These are phyloP conservation scores for Ptychadena robeensis DNA, from an alignment of 2,797 vertebrate species.

Conservation along the genomic window DNA sequence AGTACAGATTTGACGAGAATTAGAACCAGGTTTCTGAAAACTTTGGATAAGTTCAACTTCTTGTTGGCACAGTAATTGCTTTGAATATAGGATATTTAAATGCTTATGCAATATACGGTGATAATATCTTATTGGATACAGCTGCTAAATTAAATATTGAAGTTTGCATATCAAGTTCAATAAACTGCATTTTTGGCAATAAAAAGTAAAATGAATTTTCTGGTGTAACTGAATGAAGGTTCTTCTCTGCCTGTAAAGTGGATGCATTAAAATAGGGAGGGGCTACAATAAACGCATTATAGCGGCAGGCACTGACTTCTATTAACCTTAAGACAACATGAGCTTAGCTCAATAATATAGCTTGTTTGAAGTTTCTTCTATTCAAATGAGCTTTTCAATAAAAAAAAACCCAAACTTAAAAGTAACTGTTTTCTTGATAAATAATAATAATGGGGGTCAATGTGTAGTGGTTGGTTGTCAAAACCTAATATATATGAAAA, in stretches of 20 bases:
- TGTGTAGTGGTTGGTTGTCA: no score
- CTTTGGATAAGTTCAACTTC: conserved; percentile 35
- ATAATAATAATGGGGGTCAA: no score
- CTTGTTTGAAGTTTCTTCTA: background rate
- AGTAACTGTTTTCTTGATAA: no score
- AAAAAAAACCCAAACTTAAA: no score
- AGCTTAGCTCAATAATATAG: background rate
- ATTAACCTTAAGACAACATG: background rate
- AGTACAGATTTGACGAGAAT: conserved; percentile 41
- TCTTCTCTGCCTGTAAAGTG: conserved; percentile 22
- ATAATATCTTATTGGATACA: conserved; percentile 53
- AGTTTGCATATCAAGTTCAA: conserved; percentile 33
- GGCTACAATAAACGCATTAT: conserved; percentile 3
- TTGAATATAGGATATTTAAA: conserved; percentile 43
- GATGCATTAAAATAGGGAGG: background rate
- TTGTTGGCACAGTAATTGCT: conserved; percentile 50
- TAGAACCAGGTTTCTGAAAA: conserved; percentile 50
- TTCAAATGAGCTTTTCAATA: background rate
- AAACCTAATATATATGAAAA: no score
- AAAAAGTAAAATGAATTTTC: conserved; percentile 34
- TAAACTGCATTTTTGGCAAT: conserved; percentile 42
- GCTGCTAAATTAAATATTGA: conserved; percentile 41
- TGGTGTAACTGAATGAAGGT: conserved; percentile 1
- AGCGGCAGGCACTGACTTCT: conserved; percentile 5
- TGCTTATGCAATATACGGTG: conserved; percentile 29